These are phyloP conservation scores for Sylvicapra grimmia DNA, from an alignment of 2,113 vertebrate species.

Conservation along the genomic window DNA sequence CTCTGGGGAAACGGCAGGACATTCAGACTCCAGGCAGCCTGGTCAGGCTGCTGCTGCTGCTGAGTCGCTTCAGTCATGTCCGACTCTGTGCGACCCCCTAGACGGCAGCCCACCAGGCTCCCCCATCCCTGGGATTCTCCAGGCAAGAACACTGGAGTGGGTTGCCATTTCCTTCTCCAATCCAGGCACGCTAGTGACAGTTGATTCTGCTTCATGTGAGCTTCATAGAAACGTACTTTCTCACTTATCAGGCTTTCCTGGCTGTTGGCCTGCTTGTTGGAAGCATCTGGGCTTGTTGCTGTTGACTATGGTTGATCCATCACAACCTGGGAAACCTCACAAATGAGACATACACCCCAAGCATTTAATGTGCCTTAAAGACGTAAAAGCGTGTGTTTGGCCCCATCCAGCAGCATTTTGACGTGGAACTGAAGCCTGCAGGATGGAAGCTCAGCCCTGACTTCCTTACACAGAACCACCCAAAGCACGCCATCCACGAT, in stretches of 20 bases:
- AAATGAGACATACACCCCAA: neutral
- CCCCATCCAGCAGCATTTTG: neutral
- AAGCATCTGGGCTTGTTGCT: neutral
- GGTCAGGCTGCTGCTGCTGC: no score
- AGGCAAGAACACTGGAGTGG: no score
- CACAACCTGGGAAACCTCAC: neutral
- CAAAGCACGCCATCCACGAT: accelerated
- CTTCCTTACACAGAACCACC: neutral
- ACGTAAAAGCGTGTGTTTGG: neutral
- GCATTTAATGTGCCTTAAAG: neutral
- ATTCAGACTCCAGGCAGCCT: accelerated
- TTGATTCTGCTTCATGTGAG: neutral
- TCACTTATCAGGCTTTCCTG: neutral
- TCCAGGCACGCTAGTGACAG: no score
- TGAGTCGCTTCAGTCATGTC: no score
- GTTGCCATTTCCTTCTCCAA: no score
- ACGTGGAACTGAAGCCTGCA: neutral
- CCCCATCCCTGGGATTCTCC: no score
- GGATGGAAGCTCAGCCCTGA: accelerated
- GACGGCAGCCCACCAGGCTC: no score
- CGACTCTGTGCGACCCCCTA: no score
- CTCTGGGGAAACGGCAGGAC: neutral
- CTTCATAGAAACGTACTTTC: accelerated
- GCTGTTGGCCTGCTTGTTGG: neutral
- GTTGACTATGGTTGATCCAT: neutral